Evolutionary conservation across 2,113 vertebrate genomes (phyloP), one percentile per base, ranked within the genome.

Genomic region (Pipra filicauda): DNA sequence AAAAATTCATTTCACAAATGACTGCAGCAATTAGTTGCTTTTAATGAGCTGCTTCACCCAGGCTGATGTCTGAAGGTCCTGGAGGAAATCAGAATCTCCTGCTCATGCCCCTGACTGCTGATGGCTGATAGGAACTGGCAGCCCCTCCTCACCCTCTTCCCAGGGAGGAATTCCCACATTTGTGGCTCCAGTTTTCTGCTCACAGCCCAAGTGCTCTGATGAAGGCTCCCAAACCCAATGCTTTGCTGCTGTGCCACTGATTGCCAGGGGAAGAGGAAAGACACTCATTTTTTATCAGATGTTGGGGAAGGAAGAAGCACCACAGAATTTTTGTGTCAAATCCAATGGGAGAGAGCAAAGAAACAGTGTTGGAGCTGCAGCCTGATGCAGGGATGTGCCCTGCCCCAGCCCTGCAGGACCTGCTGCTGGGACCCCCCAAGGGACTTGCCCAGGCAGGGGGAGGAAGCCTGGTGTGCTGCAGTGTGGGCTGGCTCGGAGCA

Each of bases 21-120:
- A 92, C 91, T 89, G 87, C 91, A 83, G 94, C 89, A 95, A 96
- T 97, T 96, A 96, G 70, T 65, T 93, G 62, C 41, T 85, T 85
- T 96, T 96, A 96, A 97, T 95, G 91, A 96, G 87, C 84, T 95
- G 77, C 84, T 82, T 85, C 74, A 17, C 84, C 30, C 84, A 23
- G 89, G 85, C 66, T 79, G 91, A 70, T 89, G 85, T 54, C 58
- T 17, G 54, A 49, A 94, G 41, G 87, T 85, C 95, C 96, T 89
- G 73, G 66, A 97, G 95, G 94, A 92, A 97, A 95, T 95, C 87
- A 85, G 37, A 6, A 7, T 9, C 39, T 72, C 43, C 65, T 2
- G 15, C 95, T 74, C 37, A 1, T n/a, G 59, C 1, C 64, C 41
- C 73, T 2, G 11, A 9, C 24, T 55, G 33, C 37, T 4, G 5